Percentiles rank a stretch among this genome's conserved stretches.
phyloP scores from a whole-genome alignment of 1,140 invertebrate species.

The Orius laevigatus region DNA sequence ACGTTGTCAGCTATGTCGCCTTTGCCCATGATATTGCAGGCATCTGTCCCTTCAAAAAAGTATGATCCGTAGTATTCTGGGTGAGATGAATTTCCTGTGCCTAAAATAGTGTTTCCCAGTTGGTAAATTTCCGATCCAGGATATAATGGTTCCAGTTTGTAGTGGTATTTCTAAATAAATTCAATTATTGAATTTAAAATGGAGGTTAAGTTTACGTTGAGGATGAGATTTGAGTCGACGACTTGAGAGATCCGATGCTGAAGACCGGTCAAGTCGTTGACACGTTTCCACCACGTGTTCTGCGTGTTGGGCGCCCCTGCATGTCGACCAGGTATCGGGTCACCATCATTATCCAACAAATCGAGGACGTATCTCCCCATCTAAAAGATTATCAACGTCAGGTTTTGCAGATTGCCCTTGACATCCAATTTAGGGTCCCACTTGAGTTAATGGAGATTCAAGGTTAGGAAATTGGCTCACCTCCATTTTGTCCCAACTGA shows the following conservation, averaged over 20 bases:
- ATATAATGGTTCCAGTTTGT: constrained; percentile 6
- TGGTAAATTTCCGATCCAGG: constrained; percentile 5
- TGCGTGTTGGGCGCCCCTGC: constrained; percentile 5
- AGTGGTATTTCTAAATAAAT: neutral
- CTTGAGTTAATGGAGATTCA: neutral
- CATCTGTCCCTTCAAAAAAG: constrained; percentile 5
- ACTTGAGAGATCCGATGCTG: constrained; percentile 3
- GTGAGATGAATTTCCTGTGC: constrained; percentile 4
- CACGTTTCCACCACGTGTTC: constrained; percentile 9
- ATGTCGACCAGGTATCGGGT: constrained; percentile 8
- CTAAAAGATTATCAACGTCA: constrained; percentile 1
- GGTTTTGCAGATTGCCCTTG: constrained; percentile 3
- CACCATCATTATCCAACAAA: constrained; percentile 6
- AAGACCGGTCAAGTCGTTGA: neutral
- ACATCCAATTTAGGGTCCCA: neutral
- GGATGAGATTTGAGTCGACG: constrained; percentile 4
- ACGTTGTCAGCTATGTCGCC: constrained; percentile 7
- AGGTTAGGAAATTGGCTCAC: neutral
- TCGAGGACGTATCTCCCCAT: constrained; percentile 9
- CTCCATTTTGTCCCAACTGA: constrained; percentile 5
- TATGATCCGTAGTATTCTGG: constrained; percentile 6
- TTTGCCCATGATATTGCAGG: constrained; percentile 5
- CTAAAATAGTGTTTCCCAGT: constrained; percentile 7
- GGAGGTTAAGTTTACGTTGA: neutral
- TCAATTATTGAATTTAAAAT: neutral